Conservation (phyloP, 2,113 vertebrate genomes). For the Mormyrus lacerda region DNA sequence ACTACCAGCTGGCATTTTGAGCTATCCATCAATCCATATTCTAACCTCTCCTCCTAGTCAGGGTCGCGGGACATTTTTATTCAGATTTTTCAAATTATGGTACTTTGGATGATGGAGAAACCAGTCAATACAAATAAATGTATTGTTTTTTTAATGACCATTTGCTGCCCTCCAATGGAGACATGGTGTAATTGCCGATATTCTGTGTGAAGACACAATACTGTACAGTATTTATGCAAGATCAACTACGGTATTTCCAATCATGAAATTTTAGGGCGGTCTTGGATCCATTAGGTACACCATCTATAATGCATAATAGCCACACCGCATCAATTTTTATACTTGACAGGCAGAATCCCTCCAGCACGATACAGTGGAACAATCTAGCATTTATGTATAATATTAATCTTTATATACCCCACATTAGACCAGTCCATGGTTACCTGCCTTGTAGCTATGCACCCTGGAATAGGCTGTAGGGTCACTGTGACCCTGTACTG, state of each 20-base stretch:
- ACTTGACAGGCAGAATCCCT: neutral
- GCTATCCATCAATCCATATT: neutral
- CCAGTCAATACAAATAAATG: neutral
- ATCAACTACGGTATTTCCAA: neutral
- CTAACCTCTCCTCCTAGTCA: neutral
- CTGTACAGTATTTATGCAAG: neutral
- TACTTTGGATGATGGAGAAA: neutral
- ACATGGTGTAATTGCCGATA: neutral
- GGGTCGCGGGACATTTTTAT: neutral
- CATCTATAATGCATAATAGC: neutral
- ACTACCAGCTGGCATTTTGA: neutral
- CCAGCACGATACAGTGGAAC: neutral
- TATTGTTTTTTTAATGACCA: neutral
- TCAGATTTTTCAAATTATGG: neutral
- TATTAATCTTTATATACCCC: neutral
- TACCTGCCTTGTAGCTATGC: neutral
- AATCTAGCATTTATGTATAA: neutral
- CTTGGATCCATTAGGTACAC: neutral
- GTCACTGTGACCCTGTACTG: neutral
- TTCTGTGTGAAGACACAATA: neutral
- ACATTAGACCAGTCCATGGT: neutral
- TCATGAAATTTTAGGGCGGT: neutral
- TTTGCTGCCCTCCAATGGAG: conserved; percentile 18
- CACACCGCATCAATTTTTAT: neutral
- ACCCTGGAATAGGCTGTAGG: neutral